phyloP scores from a whole-genome alignment of 2,888 invertebrate species.

The Leptinotarsa rubiginosa region DNA sequence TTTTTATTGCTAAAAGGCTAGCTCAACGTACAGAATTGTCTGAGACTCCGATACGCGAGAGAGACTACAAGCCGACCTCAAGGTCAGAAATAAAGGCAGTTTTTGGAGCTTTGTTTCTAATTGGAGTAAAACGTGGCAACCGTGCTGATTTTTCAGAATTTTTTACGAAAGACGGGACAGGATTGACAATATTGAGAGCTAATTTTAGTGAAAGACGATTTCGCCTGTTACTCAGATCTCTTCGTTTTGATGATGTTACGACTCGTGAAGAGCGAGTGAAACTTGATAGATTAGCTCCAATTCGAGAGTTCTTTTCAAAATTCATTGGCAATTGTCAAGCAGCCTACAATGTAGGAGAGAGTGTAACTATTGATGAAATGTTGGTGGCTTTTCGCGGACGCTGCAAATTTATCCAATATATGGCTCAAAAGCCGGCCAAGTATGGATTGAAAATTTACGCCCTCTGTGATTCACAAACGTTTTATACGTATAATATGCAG shows the following conservation, averaged over 20 bases:
- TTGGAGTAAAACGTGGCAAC: slow-evolving; percentile 2
- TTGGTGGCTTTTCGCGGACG: slow-evolving; percentile 37
- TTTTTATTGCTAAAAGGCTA: slow-evolving; percentile 1
- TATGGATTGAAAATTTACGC: slow-evolving; percentile 29
- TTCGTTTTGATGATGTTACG: not conserved
- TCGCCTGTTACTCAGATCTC: slow-evolving; percentile 1
- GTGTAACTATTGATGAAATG: slow-evolving; percentile 40
- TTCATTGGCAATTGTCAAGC: not conserved
- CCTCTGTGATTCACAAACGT: slow-evolving; percentile 43
- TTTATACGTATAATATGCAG: slow-evolving; percentile 46
- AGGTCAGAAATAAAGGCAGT: slow-evolving; percentile 7
- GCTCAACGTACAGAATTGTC: slow-evolving; percentile 9
- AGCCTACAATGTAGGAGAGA: not conserved
- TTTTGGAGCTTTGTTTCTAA: slow-evolving; percentile 1
- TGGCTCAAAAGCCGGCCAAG: slow-evolving; percentile 45
- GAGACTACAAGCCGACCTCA: slow-evolving; percentile 8
- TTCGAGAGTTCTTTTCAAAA: not conserved
- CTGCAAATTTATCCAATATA: slow-evolving; percentile 43
- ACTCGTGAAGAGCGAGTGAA: not conserved
- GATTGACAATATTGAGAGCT: slow-evolving; percentile 2
- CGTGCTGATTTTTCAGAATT: slow-evolving; percentile 8
- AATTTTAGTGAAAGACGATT: slow-evolving; percentile 1
- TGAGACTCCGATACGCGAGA: slow-evolving; percentile 7
- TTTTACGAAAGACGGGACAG: slow-evolving; percentile 5
- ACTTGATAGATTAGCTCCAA: slow-evolving; percentile 4